Conservation (phyloP, 2,888 invertebrate species). For the Tridacna gigas region DNA sequence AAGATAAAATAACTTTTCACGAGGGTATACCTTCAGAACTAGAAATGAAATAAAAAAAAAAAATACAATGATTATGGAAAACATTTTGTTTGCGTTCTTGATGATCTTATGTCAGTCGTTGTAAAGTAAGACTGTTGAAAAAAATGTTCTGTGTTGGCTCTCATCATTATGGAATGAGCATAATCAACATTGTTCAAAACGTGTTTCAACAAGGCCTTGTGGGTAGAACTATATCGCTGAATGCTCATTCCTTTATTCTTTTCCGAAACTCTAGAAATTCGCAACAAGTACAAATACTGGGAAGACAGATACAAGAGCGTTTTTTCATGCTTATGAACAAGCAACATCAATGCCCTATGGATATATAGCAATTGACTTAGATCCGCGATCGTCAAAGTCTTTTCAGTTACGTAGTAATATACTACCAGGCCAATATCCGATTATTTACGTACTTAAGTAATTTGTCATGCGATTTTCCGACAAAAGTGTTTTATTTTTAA, state of each 20-base stretch:
- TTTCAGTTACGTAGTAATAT: slow-evolving; percentile 19
- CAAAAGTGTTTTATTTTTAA: background rate
- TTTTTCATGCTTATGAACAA: slow-evolving; percentile 14
- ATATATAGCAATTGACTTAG: slow-evolving; percentile 22
- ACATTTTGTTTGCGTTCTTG: background rate
- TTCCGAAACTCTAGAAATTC: slow-evolving; percentile 30
- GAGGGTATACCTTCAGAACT: background rate
- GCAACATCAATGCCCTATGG: background rate
- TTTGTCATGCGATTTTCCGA: background rate
- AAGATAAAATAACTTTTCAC: background rate
- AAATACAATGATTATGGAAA: background rate
- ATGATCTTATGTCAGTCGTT: background rate
- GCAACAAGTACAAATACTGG: slow-evolving; percentile 30
- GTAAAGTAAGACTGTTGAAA: too few relatives aligned
- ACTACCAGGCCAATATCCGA: slow-evolving; percentile 15
- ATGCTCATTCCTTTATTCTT: slow-evolving; percentile 32
- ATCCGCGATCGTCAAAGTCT: slow-evolving; percentile 6
- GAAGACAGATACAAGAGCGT: slow-evolving; percentile 14
- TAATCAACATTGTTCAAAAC: slow-evolving; percentile 16
- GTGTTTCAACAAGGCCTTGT: slow-evolving; percentile 6
- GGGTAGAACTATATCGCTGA: slow-evolving; percentile 25
- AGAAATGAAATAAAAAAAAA: background rate
- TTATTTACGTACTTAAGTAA: background rate
- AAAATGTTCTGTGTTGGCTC: background rate
- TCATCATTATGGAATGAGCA: slow-evolving; percentile 6